These are phyloP conservation scores for Limenitis camilla DNA, from an alignment of 2,888 invertebrate genomes.

Conservation along the genomic window DNA sequence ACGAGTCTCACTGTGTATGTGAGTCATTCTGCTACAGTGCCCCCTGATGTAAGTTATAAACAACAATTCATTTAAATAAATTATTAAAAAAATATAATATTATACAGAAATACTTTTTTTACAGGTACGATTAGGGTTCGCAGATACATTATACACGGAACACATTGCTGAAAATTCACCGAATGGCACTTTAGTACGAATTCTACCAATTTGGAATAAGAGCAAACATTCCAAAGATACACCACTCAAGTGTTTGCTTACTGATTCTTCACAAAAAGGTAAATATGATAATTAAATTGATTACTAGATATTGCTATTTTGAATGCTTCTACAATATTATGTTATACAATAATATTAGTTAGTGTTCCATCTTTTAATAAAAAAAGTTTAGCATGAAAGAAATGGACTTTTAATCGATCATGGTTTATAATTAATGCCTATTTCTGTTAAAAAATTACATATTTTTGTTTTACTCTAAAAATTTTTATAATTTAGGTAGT, in stretches of 20 bases:
- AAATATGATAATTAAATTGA: background rate
- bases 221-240: constrained; percentile 79
- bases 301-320: background rate
- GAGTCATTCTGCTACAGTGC: constrained; percentile 84
- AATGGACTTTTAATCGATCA: too few species aligned
- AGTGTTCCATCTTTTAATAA: too few species aligned
- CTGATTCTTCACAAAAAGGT: constrained; percentile 85
- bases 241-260: constrained; percentile 86
- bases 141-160: constrained; percentile 88
- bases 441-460: too few species aligned
- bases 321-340: background rate
- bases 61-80: background rate
- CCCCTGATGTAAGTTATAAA: constrained; percentile 64
- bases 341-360: too few species aligned
- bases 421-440: too few species aligned
- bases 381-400: too few species aligned
- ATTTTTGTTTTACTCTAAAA: too few species aligned
- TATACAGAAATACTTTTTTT: background rate
- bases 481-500: too few species aligned
- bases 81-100: background rate
- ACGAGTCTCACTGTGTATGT: constrained; percentile 88
- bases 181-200: constrained; percentile 79
- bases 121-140: constrained; percentile 87
- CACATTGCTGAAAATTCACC: constrained; percentile 86
- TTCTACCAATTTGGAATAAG: constrained; percentile 83